Percentiles rank a stretch among this genome's conserved stretches.
Evolutionary conservation across 2,113 vertebrate species (phyloP).

Genomic region (Odocoileus virginianus): DNA sequence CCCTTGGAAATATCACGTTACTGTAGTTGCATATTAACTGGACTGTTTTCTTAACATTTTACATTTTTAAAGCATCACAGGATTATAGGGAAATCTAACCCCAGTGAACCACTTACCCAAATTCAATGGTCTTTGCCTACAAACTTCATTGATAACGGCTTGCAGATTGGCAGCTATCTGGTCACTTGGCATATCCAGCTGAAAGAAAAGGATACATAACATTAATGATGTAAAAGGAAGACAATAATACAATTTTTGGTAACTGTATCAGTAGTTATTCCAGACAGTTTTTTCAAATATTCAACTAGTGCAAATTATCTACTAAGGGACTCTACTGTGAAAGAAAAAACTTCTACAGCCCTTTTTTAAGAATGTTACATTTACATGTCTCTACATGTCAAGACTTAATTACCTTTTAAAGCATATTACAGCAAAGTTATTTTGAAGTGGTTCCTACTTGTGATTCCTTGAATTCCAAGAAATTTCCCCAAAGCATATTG

Average conservation of each 20-base stretch:
- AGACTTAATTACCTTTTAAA: conserved; percentile 7
- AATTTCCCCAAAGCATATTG: neutral
- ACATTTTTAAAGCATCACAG: conserved; percentile 2
- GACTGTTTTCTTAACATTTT: conserved; percentile 19
- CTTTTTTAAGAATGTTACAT: neutral
- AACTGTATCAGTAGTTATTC: neutral
- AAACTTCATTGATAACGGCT: conserved; percentile 85
- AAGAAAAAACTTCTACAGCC: neutral
- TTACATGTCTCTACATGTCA: neutral
- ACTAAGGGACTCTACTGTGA: neutral
- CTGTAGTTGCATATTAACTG: neutral
- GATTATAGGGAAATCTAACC: neutral
- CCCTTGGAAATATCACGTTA: neutral
- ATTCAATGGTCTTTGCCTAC: conserved; percentile 81
- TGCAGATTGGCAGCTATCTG: conserved; percentile 88
- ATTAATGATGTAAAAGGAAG: neutral
- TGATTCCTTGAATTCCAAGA: conserved; percentile 20
- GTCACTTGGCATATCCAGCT: conserved; percentile 92
- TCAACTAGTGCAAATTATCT: neutral
- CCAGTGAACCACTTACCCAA: conserved; percentile 79
- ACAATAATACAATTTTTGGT: neutral
- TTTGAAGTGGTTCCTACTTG: conserved; percentile 20
- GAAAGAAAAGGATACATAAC: conserved; percentile 49
- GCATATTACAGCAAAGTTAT: neutral
- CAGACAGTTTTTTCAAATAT: conserved; percentile 6